These are phyloP conservation scores for Eudorcas thomsonii DNA, from an alignment of 2,113 vertebrate genomes.

Conservation along the genomic window DNA sequence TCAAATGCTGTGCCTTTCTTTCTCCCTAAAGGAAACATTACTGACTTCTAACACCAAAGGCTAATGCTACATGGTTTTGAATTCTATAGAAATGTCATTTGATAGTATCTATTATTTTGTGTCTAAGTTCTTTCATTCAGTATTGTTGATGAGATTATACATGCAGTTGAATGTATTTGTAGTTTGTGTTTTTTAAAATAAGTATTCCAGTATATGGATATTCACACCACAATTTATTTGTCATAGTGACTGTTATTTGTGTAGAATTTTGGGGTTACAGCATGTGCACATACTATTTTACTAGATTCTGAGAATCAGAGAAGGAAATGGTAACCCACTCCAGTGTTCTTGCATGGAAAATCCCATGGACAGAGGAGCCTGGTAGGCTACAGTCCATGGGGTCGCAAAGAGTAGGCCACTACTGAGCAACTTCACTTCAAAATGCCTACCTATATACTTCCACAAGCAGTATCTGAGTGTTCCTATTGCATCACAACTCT, in stretches of 20 bases:
- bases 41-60: background rate
- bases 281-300: background rate
- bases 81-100: background rate
- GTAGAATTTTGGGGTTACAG: background rate
- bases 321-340: no score
- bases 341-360: no score
- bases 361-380: no score
- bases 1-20: background rate
- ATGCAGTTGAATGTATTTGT: background rate
- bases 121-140: background rate
- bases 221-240: background rate
- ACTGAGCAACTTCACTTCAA: background rate
- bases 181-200: background rate
- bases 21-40: background rate
- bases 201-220: background rate
- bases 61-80: background rate
- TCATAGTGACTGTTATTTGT: background rate
- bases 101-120: background rate
- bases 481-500: background rate
- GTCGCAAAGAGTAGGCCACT: no score
- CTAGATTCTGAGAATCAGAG: background rate
- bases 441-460: background rate
- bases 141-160: background rate
- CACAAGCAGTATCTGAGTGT: background rate
- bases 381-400: no score